Percentiles rank a stretch among this genome's conserved stretches.
These are phyloP conservation scores for Sycophila texana DNA, from an alignment of 2,888 invertebrate species.

Conservation along the genomic window DNA sequence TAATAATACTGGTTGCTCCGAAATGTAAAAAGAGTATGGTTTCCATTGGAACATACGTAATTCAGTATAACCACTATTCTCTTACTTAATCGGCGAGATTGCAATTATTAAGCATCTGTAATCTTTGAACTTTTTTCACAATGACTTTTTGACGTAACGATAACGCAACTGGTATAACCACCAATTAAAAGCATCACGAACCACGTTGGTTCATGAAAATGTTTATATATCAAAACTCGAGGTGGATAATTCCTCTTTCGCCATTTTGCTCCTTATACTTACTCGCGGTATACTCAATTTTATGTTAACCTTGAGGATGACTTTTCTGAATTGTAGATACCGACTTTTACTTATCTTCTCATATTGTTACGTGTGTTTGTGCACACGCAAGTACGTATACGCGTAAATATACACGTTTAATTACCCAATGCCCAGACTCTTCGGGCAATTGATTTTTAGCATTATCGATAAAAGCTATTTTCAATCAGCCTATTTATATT, in stretches of 20 bases:
- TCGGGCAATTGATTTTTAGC: no score
- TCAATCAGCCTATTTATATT: no score
- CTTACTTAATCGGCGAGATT: constrained; percentile 18
- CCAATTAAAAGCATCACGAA: background rate
- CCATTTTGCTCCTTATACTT: background rate
- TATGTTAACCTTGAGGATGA: no score
- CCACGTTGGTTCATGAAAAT: background rate
- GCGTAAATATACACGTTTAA: no score
- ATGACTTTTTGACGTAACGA: background rate
- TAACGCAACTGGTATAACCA: background rate
- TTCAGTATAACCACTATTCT: background rate
- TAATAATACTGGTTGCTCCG: no score
- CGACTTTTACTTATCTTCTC: no score
- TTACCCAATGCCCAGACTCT: no score
- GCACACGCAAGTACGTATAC: no score
- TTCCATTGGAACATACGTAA: background rate
- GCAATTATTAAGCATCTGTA: constrained; percentile 8
- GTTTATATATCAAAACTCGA: no score
- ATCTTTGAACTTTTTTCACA: constrained; percentile 2
- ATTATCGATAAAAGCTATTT: background rate
- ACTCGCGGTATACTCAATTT: background rate
- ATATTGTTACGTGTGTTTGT: no score
- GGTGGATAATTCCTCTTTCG: background rate
- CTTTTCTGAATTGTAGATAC: no score
- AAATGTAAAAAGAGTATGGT: no score